Percentiles rank a stretch among this genome's conserved stretches.
phyloP scores from a whole-genome alignment of 2,797 vertebrate genomes.

The Xiphorhynchus erythropygius region DNA sequence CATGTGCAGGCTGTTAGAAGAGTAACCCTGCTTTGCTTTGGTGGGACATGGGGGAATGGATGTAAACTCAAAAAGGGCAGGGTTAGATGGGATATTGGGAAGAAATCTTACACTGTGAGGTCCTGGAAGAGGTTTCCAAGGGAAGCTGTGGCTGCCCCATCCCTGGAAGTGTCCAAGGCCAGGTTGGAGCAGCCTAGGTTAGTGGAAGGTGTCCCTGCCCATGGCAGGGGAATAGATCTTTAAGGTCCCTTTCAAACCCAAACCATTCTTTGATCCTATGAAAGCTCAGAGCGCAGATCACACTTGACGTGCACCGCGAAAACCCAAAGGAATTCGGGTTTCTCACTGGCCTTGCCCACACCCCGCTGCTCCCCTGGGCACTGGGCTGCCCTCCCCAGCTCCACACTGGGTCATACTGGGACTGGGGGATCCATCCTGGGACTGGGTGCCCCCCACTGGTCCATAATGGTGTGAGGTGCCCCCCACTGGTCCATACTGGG shows the following conservation, averaged over 20 bases:
- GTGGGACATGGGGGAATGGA: neutral
- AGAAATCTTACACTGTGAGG: neutral
- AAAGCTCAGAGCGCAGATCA: fast-evolving
- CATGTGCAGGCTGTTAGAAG: fast-evolving
- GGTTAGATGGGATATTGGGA: neutral
- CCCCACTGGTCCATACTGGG: too few species aligned
- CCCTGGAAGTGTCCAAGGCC: neutral
- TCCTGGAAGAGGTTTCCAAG: neutral
- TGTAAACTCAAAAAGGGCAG: neutral
- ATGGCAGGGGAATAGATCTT: neutral
- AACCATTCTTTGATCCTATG: neutral
- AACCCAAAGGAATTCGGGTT: fast-evolving
- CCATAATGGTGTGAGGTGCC: too few species aligned
- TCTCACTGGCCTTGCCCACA: too few species aligned
- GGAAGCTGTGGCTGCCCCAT: neutral
- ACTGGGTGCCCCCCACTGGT: too few species aligned
- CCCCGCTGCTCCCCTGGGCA: neutral
- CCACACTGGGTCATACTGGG: too few species aligned
- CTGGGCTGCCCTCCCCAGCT: neutral
- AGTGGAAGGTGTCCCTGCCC: neutral
- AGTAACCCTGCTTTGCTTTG: neutral
- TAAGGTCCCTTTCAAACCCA: neutral
- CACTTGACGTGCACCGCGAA: fast-evolving
- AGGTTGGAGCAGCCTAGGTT: neutral
- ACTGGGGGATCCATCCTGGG: too few species aligned